phyloP scores from a whole-genome alignment of 2,888 invertebrate species.

The Scelioninae gen. 2 region DNA sequence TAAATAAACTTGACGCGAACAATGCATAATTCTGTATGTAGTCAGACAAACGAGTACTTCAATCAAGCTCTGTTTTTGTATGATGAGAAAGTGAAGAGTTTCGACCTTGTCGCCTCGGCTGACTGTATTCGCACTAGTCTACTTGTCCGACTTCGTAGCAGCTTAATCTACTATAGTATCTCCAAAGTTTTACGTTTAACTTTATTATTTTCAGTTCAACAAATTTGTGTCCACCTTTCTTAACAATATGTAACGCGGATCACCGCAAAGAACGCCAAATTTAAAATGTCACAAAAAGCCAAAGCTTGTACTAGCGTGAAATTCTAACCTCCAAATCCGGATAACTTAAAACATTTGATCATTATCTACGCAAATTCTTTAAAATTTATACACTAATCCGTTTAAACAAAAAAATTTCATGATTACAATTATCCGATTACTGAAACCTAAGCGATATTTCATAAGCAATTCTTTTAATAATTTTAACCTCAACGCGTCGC shows the following conservation, averaged over 20 bases:
- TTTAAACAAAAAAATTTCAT: too few species aligned
- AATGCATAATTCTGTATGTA: slow-evolving; percentile 32
- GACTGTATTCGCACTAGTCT: slow-evolving; percentile 53
- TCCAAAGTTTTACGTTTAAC: slow-evolving; percentile 36
- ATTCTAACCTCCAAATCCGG: too few species aligned
- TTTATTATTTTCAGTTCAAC: slow-evolving; percentile 38
- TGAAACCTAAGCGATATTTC: too few species aligned
- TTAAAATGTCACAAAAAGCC: too few species aligned
- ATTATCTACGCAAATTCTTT: too few species aligned
- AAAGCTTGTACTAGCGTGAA: too few species aligned
- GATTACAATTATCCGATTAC: too few species aligned
- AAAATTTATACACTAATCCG: too few species aligned
- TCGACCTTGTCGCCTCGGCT: slow-evolving; percentile 57
- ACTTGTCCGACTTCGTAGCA: slow-evolving; percentile 50
- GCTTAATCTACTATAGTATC: slow-evolving; percentile 35
- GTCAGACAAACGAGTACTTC: slow-evolving; percentile 55
- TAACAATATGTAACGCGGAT: neutral
- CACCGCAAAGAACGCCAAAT: neutral
- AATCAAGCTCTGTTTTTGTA: slow-evolving; percentile 56
- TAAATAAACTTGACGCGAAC: slow-evolving; percentile 32
- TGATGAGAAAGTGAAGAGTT: slow-evolving; percentile 57
- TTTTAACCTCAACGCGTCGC: too few species aligned
- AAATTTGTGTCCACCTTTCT: neutral
- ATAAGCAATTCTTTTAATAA: too few species aligned
- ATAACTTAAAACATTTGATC: too few species aligned